phyloP scores from a whole-genome alignment of 1,140 invertebrate species.

The Archegozetes longisetosus region DNA sequence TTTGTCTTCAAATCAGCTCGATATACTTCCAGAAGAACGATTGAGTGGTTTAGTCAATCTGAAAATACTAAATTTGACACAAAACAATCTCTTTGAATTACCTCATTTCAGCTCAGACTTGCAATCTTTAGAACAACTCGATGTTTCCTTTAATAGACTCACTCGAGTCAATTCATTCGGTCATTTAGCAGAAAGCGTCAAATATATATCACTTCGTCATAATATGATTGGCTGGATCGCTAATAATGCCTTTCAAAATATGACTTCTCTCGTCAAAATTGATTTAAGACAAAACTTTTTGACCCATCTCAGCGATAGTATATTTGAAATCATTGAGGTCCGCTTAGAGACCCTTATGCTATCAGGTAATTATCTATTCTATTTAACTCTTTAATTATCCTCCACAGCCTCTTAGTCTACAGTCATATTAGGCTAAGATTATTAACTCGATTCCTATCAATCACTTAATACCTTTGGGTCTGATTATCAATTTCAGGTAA shows the following conservation, averaged over 20 bases:
- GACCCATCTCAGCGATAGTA: slow-evolving; percentile 53
- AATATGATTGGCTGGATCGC: slow-evolving; percentile 65
- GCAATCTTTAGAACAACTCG: slow-evolving; percentile 48
- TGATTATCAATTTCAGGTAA: slow-evolving; percentile 49
- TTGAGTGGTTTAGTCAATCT: slow-evolving; percentile 56
- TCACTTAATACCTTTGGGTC: too few species aligned
- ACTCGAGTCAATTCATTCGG: slow-evolving; percentile 51
- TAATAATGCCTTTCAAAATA: slow-evolving; percentile 54
- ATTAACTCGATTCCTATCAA: too few species aligned
- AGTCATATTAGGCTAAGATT: too few species aligned
- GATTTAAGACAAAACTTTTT: slow-evolving; percentile 71
- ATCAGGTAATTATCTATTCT: slow-evolving; percentile 20
- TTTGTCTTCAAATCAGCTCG: slow-evolving; percentile 62
- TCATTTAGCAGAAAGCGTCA: slow-evolving; percentile 41
- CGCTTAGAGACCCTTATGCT: slow-evolving; percentile 31
- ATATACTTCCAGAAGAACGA: slow-evolving; percentile 64
- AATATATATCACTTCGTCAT: slow-evolving; percentile 56
- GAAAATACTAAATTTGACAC: slow-evolving; percentile 56
- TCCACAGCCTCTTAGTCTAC: too few species aligned
- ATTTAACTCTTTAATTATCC: too few species aligned
- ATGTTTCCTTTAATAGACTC: slow-evolving; percentile 67
- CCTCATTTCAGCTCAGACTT: slow-evolving; percentile 65
- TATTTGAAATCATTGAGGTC: slow-evolving; percentile 22
- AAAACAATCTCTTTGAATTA: slow-evolving; percentile 59
- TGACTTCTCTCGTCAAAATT: slow-evolving; percentile 57